Base-by-base conservation (phyloP, 2,113 vertebrate genomes). In the Cheirogaleus medius region DNA sequence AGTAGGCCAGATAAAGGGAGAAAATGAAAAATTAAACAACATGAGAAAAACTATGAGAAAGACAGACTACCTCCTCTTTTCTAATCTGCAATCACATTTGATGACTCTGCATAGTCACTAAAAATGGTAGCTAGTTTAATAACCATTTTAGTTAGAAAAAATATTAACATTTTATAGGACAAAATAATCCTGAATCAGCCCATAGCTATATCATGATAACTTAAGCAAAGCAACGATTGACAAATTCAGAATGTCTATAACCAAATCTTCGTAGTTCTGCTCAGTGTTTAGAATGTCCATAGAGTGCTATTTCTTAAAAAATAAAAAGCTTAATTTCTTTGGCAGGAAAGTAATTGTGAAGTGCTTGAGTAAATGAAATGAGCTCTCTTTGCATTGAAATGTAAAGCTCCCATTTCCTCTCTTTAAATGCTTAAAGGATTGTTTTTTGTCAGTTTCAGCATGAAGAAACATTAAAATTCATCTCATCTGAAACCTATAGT, bases 391-490 rank as follows among this genome's bases (percentile, higher is more conserved):
- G 29, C 47, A 94, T 97, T 97, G 84, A 98, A 97, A 97, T 98
- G 91, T 97, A 97, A 98, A 98, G 93, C 84, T 98, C 58, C 74
- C 34, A 60, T 98, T 98, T 96, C 88, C 60, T 77, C 98, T 92
- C 91, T 97, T 96, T 95, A 97, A 96, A 98, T 97, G 96, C 98
- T 98, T 98, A 97, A 98, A 98, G 96, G 94, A 56, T 97, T 97
- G 23, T 27, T 97, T 97, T 98, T 98, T 97, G 97, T 98, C 98
- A 98, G 97, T 98, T 98, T 98, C 94, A 98, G 96, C 94, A 89
- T 95, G 96, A 98, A 98, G 97, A 97, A 98, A 97, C 97, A 98
- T 98, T 98, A 98, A 98, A 98, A 99, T 98, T 98, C 97, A 98
- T 98, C 98, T 98, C 97, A 98, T 96, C 97, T 90, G 60, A 98